Evolutionary conservation across 2,113 vertebrate genomes (phyloP).

Genomic region (Amazona vittata): DNA sequence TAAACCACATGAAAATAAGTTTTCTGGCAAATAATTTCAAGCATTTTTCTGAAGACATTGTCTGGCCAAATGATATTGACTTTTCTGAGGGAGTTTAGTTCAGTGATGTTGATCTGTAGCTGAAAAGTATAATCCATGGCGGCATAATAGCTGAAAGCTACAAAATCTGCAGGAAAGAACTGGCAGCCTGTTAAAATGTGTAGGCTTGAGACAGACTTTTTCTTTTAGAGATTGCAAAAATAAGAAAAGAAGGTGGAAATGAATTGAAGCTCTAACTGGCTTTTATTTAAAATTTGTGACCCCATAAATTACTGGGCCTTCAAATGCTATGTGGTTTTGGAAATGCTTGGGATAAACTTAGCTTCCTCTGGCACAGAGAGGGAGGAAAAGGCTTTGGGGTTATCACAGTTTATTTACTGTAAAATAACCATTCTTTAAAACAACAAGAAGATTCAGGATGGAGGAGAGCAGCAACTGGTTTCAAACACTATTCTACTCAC

Average conservation of each 20-base stretch:
- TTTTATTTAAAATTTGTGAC: not conserved
- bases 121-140: not conserved
- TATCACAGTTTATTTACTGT: conserved; percentile 11
- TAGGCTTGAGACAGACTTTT: not conserved
- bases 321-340: not conserved
- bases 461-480: not conserved
- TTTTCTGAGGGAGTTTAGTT: not conserved
- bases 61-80: not conserved
- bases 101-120: not conserved
- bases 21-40: not conserved
- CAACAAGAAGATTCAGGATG: not conserved
- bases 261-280: not conserved
- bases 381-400: conserved; percentile 4
- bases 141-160: not conserved
- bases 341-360: conserved; percentile 3
- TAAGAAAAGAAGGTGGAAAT: not conserved
- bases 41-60: not conserved
- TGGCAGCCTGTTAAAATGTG: not conserved
- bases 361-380: not conserved
- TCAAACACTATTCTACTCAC: not conserved
- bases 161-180: conserved; percentile 5
- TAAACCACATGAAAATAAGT: not conserved
- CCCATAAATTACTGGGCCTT: not conserved
- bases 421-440: not conserved
- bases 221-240: not conserved